Base-by-base conservation (phyloP, 92 coral and sea anemone genomes). In the Nematostella vectensis region DNA sequence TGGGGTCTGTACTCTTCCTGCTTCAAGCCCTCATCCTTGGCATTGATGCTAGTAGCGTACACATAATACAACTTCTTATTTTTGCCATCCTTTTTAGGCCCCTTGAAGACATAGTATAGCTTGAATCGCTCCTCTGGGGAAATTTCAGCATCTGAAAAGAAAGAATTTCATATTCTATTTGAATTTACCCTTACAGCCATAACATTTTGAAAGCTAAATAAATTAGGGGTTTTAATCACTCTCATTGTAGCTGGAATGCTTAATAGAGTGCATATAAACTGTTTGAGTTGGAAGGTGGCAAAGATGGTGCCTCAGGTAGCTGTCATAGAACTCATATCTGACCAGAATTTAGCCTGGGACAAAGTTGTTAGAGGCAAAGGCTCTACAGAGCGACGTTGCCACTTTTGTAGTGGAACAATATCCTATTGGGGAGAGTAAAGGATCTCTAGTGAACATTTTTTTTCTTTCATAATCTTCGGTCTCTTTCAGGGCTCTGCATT, bases 101-200 rank as follows among this genome's bases (percentile, higher is more conserved):
- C 98, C 49, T 91, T 91, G 79, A 87, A 91, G 12, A 91, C 98
- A 29, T 91, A 91, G 65, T 91, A 70, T 39, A 91, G 83, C 63
- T 91, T 91, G 64, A 91, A 91, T 47, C 80, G 67, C 18, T 91
- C 98, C 25, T 87, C 91, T 6, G 95, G 81, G 22, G 88, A 68
- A 29, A 91, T 75, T 61, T 81, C 93, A 45, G 98, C 98, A 91
- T 91, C 98, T 91, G 22, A 21, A 47, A 15, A 18, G 9, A 40
- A 29, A 57, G 9, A 13, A 11, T 10, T 6, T 1, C 15, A 68
- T 56, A 25, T 39, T 44, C n/a, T n/a, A n/a, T 11, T 22, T n/a
- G n/a, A n/a, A n/a, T n/a, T n/a, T n/a, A n/a, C n/a, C n/a, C n/a
- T 4, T 27, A 37, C 13, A 21, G 16, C 26, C 54, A 17, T 58